Evolutionary conservation across 2,888 invertebrate species (phyloP).

Genomic region (Lottia gigantea): DNA sequence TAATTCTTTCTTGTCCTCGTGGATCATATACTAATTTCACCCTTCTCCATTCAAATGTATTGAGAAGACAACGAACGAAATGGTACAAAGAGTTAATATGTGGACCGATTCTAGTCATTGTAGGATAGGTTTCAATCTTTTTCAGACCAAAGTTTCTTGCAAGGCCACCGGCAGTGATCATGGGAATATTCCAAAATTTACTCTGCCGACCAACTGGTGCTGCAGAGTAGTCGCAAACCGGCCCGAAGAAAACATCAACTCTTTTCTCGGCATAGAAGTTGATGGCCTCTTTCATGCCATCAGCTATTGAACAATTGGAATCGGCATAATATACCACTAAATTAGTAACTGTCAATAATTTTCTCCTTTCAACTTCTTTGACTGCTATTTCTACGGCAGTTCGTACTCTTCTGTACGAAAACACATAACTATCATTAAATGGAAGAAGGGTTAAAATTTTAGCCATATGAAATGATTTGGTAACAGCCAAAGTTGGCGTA

Average conservation of each 20-base stretch:
- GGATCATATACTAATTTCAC: slow-evolving; percentile 33
- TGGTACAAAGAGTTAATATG: slow-evolving; percentile 18
- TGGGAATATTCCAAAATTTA: slow-evolving; percentile 84
- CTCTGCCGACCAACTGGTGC: slow-evolving; percentile 86
- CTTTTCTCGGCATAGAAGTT: slow-evolving; percentile 48
- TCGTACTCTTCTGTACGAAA: slow-evolving; percentile 49
- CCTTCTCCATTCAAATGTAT: slow-evolving; percentile 24
- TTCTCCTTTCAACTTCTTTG: slow-evolving; percentile 34
- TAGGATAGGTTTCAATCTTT: slow-evolving; percentile 73
- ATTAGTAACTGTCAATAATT: slow-evolving; percentile 25
- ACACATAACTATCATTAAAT: slow-evolving; percentile 37
- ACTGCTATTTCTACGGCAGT: slow-evolving; percentile 62
- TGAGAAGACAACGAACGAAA: not conserved
- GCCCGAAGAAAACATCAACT: slow-evolving; percentile 62
- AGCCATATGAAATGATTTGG: not conserved
- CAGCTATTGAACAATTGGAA: slow-evolving; percentile 49
- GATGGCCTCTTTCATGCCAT: slow-evolving; percentile 55
- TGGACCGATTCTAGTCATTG: slow-evolving; percentile 73
- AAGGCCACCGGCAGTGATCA: slow-evolving; percentile 75
- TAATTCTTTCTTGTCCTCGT: slow-evolving; percentile 24
- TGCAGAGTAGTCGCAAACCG: slow-evolving; percentile 74
- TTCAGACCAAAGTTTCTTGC: slow-evolving; percentile 44
- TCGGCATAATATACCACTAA: slow-evolving; percentile 31
- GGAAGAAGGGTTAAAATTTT: slow-evolving; percentile 46
- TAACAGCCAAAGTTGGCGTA: not conserved